These are phyloP conservation scores for Onychorhynchus coronatus DNA, from an alignment of 2,113 vertebrate species.

Conservation along the genomic window DNA sequence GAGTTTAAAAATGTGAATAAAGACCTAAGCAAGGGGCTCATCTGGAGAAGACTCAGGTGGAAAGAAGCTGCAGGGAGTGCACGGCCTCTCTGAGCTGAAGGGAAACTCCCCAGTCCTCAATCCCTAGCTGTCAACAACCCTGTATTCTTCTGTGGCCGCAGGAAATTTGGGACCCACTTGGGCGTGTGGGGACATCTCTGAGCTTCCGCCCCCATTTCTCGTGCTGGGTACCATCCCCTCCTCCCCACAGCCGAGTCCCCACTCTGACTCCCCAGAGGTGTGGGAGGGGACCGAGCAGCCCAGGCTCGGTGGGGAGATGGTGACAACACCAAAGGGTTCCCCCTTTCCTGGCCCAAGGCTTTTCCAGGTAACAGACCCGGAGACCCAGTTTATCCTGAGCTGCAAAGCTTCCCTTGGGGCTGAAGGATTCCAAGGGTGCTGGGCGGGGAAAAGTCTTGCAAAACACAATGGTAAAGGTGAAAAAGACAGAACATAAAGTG, in stretches of 20 bases:
- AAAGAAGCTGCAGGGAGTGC: neutral
- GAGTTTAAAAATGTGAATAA: neutral
- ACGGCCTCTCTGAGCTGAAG: neutral
- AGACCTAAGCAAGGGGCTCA: neutral
- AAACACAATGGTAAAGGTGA: neutral
- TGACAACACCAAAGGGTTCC: neutral
- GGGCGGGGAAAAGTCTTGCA: neutral
- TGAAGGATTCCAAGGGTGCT: neutral
- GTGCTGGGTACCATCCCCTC: accelerated
- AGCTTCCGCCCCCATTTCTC: neutral
- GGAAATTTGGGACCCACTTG: accelerated
- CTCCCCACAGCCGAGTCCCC: neutral
- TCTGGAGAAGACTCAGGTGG: neutral
- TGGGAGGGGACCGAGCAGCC: neutral
- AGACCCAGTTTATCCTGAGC: accelerated
- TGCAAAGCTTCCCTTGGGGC: accelerated
- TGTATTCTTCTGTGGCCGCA: accelerated
- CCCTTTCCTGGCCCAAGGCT: neutral
- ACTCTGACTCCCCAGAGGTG: accelerated
- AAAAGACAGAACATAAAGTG: neutral
- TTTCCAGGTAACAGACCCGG: neutral
- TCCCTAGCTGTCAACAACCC: accelerated
- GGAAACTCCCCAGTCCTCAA: neutral
- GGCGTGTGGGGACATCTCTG: neutral
- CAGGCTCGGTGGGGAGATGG: too few species aligned